Evolutionary conservation across 1,140 invertebrate genomes (phyloP).

Genomic region (Phenacoccus solenopsis): DNA sequence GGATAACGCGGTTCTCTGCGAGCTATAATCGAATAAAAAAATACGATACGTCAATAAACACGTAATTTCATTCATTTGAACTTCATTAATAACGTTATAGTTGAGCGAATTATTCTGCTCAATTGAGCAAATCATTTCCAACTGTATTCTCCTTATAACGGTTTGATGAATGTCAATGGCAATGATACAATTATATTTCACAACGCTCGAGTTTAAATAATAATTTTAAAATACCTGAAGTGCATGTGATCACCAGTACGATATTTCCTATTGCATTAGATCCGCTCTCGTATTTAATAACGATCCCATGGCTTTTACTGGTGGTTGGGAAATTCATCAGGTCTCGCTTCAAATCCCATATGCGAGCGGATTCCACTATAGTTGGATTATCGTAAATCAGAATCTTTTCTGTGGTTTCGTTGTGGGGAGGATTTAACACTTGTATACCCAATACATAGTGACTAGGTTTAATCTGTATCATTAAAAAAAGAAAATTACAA

Average conservation of each 20-base stretch:
- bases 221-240: conserved; percentile 27
- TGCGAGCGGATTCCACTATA: conserved; percentile 40
- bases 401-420: conserved; percentile 70
- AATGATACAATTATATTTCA: not conserved
- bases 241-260: conserved; percentile 58
- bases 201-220: conserved; percentile 15
- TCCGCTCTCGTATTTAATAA: conserved; percentile 71
- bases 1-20: not conserved
- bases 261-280: conserved; percentile 59
- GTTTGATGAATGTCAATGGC: no score
- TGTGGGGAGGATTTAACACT: conserved; percentile 73
- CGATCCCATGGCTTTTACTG: conserved; percentile 67
- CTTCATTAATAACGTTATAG: not conserved
- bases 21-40: not conserved
- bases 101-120: not conserved
- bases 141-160: no score
- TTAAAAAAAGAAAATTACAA: not conserved
- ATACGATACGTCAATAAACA: not conserved
- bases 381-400: conserved; percentile 53
- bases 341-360: conserved; percentile 69
- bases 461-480: conserved; percentile 11
- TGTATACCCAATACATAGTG: conserved; percentile 62
- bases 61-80: no score
- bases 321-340: conserved; percentile 73
- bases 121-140: not conserved